Evolutionary conservation across 2,888 invertebrate species (phyloP).

Genomic region (Petrolisthes manimaculis): DNA sequence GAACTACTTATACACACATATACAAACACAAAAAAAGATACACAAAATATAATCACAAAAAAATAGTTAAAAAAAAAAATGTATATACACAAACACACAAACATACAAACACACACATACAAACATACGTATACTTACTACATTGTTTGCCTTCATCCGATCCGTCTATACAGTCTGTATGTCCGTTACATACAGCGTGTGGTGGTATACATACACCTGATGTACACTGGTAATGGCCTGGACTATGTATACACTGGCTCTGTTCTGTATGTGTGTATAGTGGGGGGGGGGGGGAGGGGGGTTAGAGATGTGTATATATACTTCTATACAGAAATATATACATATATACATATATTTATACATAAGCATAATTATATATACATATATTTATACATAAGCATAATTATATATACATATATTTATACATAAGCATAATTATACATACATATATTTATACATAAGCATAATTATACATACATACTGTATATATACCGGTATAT

Average conservation of each 20-base stretch:
- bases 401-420: not conserved
- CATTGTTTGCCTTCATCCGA: not conserved
- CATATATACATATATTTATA: no score
- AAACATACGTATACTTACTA: not conserved
- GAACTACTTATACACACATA: no score
- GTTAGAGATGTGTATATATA: not conserved
- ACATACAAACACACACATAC: not conserved
- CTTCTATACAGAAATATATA: no score
- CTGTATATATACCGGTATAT: not conserved
- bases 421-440: not conserved
- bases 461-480: not conserved
- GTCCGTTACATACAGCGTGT: not conserved
- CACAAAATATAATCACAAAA: not conserved
- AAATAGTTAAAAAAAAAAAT: not conserved
- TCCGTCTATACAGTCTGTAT: not conserved
- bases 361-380: no score
- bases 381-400: not conserved
- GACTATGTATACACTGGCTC: not conserved
- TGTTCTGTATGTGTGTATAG: not conserved
- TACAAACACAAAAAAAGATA: not conserved
- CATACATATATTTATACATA: constrained; percentile 4
- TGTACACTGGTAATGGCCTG: constrained; percentile 7
- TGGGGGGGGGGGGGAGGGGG: no score
- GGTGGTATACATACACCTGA: constrained; percentile 19
- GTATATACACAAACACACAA: not conserved